Evolutionary conservation across 2,888 invertebrate genomes (phyloP).

Genomic region (Cosmorhoe ocellata): DNA sequence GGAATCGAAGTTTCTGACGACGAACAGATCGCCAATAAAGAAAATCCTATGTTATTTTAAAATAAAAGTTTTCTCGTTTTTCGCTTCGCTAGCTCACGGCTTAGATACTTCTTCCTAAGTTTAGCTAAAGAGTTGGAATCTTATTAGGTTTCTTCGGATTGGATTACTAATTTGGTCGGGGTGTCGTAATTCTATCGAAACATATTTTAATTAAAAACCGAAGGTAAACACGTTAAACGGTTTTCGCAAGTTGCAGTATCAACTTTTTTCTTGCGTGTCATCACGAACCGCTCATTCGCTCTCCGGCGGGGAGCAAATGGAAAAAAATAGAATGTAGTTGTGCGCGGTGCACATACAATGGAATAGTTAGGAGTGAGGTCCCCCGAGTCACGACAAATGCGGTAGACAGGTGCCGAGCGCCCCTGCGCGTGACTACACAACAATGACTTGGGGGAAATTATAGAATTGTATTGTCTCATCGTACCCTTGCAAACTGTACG

Average conservation of each 20-base stretch:
- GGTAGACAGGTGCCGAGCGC: slow-evolving; percentile 61
- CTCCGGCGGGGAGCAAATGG: slow-evolving; percentile 47
- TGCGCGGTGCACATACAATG: slow-evolving; percentile 49
- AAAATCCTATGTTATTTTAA: slow-evolving; percentile 30
- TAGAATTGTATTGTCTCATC: slow-evolving; percentile 50
- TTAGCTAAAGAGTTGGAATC: slow-evolving; percentile 32
- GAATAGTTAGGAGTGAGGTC: slow-evolving; percentile 60
- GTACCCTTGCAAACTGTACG: slow-evolving; percentile 23
- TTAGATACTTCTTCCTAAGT: slow-evolving; percentile 30
- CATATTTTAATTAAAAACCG: slow-evolving; percentile 14
- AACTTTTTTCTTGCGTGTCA: slow-evolving; percentile 26
- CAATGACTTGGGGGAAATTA: slow-evolving; percentile 56
- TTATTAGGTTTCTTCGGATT: slow-evolving; percentile 28
- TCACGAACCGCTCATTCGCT: slow-evolving; percentile 41
- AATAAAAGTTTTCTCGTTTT: slow-evolving; percentile 35
- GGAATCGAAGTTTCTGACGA: slow-evolving; percentile 21
- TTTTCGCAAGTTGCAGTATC: slow-evolving; percentile 14
- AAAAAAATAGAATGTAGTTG: slow-evolving; percentile 58
- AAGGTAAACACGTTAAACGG: slow-evolving; percentile 17
- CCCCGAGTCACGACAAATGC: slow-evolving; percentile 53
- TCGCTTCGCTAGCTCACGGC: slow-evolving; percentile 28
- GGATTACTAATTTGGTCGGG: slow-evolving; percentile 9
- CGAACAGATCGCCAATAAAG: slow-evolving; percentile 21
- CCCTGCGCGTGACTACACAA: slow-evolving; percentile 63
- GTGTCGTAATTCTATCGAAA: neutral